These are phyloP conservation scores for Limanda limanda DNA, from an alignment of 2,113 vertebrate species.

Conservation along the genomic window DNA sequence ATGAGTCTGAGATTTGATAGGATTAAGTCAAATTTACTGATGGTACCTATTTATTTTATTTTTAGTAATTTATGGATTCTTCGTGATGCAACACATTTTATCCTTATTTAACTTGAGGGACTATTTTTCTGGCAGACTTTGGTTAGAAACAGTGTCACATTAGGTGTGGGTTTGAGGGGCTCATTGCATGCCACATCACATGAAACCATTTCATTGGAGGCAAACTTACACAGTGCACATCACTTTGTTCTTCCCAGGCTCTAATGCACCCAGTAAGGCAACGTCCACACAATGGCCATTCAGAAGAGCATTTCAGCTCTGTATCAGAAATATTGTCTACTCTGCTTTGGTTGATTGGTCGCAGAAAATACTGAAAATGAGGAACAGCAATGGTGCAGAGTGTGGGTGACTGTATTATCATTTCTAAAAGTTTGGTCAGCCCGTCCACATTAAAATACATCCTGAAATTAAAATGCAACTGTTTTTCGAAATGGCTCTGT, in stretches of 20 bases:
- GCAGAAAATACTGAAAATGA: too few species aligned
- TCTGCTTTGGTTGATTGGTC: too few species aligned
- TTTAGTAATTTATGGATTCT: neutral
- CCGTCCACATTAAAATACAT: too few species aligned
- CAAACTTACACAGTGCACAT: slow-evolving; percentile 36
- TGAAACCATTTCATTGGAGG: slow-evolving; percentile 28
- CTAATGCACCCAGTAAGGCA: neutral
- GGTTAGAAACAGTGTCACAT: neutral
- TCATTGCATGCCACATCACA: slow-evolving; percentile 55
- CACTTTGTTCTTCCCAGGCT: slow-evolving; percentile 31
- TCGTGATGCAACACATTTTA: neutral
- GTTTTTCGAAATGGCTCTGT: too few species aligned
- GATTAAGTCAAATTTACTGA: neutral
- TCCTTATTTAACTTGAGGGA: neutral
- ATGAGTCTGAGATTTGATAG: neutral
- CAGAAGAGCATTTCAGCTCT: neutral
- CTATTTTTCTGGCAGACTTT: neutral
- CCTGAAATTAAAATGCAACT: too few species aligned
- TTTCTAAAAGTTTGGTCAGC: too few species aligned
- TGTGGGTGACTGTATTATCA: too few species aligned
- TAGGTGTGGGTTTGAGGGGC: slow-evolving; percentile 8
- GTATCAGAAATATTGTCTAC: too few species aligned
- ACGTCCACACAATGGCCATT: neutral
- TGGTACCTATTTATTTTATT: neutral
- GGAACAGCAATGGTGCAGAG: too few species aligned